Conservation (phyloP, 2,797 vertebrate genomes). For the Tarsius wallacei region DNA sequence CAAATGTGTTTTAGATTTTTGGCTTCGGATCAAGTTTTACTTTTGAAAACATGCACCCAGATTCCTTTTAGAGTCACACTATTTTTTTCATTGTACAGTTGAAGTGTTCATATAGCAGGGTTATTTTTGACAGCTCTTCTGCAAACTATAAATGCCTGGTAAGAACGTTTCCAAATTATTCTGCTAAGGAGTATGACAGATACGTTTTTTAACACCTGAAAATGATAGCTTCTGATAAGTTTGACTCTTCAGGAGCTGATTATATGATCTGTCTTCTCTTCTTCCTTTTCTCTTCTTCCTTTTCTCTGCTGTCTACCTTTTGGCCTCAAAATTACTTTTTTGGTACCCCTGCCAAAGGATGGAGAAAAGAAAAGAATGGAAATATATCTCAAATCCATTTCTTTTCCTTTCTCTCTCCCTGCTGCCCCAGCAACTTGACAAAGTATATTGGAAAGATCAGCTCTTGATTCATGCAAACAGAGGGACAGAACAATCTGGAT, state of each 20-base stretch:
- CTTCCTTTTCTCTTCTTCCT: conserved; percentile 23
- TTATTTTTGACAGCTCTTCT: conserved; percentile 77
- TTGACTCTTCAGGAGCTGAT: neutral
- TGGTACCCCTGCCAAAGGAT: neutral
- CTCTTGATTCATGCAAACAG: conserved; percentile 4
- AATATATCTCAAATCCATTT: conserved; percentile 41
- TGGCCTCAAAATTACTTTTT: conserved; percentile 11
- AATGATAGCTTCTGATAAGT: conserved; percentile 38
- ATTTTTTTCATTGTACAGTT: conserved; percentile 10
- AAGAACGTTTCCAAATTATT: conserved; percentile 73
- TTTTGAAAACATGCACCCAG: conserved; percentile 52
- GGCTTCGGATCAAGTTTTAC: conserved; percentile 53
- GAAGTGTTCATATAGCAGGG: conserved; percentile 30
- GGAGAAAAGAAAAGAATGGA: conserved; percentile 30
- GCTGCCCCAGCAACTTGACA: neutral
- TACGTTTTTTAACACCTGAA: conserved; percentile 64
- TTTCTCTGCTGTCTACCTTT: conserved; percentile 1
- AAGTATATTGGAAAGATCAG: neutral
- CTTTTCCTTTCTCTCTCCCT: conserved; percentile 6
- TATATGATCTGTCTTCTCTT: neutral
- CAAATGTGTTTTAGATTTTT: conserved; percentile 62
- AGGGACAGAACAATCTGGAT: neutral
- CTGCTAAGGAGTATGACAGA: conserved; percentile 45
- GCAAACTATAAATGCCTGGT: conserved; percentile 60
- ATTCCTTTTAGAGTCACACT: conserved; percentile 44